These are phyloP conservation scores for Monopterus albus DNA, from an alignment of 2,113 vertebrate species.

Conservation along the genomic window DNA sequence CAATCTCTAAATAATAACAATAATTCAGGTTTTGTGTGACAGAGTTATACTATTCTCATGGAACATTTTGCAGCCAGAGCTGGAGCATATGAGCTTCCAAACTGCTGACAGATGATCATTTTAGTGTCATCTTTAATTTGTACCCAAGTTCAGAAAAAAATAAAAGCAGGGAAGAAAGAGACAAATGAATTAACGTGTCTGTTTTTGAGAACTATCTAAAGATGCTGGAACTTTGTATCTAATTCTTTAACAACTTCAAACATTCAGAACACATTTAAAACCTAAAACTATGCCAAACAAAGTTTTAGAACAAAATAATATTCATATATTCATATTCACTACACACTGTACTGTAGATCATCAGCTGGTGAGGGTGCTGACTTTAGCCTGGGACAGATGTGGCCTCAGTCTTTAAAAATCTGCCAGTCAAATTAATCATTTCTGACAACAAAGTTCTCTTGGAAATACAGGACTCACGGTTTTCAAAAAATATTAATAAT, in stretches of 20 bases:
- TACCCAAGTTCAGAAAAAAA: neutral
- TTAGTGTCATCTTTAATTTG: conserved; percentile 9
- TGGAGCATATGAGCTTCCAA: conserved; percentile 26
- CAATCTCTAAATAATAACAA: conserved; percentile 13
- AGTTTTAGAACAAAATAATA: no score
- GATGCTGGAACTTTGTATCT: neutral
- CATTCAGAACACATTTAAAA: neutral
- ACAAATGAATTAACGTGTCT: neutral
- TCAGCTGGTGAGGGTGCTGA: no score
- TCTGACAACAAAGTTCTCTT: no score
- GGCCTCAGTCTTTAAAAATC: no score
- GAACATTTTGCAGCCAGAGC: conserved; percentile 22
- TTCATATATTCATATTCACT: no score
- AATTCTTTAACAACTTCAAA: neutral
- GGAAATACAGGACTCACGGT: no score
- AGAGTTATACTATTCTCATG: conserved; percentile 44
- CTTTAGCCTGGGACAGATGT: no score
- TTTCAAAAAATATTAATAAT: no score
- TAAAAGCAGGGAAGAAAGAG: neutral
- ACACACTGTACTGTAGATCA: no score
- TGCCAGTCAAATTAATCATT: no score
- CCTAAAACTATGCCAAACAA: no score
- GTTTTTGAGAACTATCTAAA: no score
- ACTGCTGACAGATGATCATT: conserved; percentile 17
- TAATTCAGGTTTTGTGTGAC: conserved; percentile 41